Percentiles rank a stretch among this genome's conserved stretches.
Evolutionary conservation across 2,888 invertebrate species (phyloP).

Genomic region (Agonum fuliginosum): DNA sequence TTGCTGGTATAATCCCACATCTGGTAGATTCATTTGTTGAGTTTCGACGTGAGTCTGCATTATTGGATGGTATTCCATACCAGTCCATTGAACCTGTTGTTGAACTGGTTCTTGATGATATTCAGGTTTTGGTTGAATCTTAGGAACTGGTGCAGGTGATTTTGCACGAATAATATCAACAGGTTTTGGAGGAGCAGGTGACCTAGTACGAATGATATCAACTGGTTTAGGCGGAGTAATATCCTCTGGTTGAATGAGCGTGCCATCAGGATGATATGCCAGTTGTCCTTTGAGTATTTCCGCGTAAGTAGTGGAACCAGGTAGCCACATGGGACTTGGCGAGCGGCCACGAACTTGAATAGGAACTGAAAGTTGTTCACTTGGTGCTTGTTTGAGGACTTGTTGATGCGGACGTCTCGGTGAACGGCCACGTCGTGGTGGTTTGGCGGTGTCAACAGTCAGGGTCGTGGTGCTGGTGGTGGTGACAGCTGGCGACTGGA

Average conservation of each 20-base stretch:
- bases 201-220: background rate
- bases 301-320: slow-evolving; percentile 85
- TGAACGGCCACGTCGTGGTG: slow-evolving; percentile 74
- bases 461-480: slow-evolving; percentile 44
- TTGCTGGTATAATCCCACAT: slow-evolving; percentile 25
- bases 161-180: background rate
- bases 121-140: slow-evolving; percentile 15
- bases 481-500: slow-evolving; percentile 72
- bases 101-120: slow-evolving; percentile 28
- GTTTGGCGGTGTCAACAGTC: slow-evolving; percentile 67
- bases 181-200: background rate
- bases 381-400: slow-evolving; percentile 49
- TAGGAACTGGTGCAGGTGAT: background rate
- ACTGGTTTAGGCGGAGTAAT: too few species aligned
- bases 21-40: slow-evolving; percentile 60
- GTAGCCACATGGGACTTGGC: slow-evolving; percentile 83
- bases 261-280: slow-evolving; percentile 54
- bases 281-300: slow-evolving; percentile 80
- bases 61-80: slow-evolving; percentile 60
- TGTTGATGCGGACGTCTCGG: slow-evolving; percentile 70
- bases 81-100: slow-evolving; percentile 42
- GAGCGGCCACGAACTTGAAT: slow-evolving; percentile 74
- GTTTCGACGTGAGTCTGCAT: slow-evolving; percentile 21
- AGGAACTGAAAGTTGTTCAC: slow-evolving; percentile 42
- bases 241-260: slow-evolving; percentile 36